Base-by-base conservation (phyloP, 2,888 invertebrate species). In the Melanotus villosus region DNA sequence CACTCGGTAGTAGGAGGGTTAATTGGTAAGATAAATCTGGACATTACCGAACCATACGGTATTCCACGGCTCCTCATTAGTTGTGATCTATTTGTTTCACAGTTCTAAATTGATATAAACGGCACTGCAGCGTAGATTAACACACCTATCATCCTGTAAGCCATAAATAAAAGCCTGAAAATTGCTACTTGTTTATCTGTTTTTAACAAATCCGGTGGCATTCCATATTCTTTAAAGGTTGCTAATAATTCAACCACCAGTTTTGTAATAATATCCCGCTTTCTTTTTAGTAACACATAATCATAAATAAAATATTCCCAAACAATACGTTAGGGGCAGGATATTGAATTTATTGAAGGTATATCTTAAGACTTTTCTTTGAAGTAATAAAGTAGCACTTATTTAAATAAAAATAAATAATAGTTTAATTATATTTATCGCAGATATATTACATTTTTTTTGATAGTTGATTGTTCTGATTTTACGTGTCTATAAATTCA, bases 41-140 rank as follows among this genome's bases (percentile, higher is more conserved):
- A 65, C 10, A 71, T 30, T 1, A 45, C 71, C 30, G 68, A 60
- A 14, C 71, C 71, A 34, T 67, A 71, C 10, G 71, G 67, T 14
- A 68, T 59, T 6, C 67, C 64, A 47, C 47, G 21, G 7, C 58
- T 38, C 47, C 60, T 56, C 59, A 67, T 71, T 0, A 52, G 59
- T 34, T 59, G 41, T 0, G 60, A 41, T 60, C 59, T 52, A 9
- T 64, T 67, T 16, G 43, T 56, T 60, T 54, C 58, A 18, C 71
- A 71, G 14, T 41, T 10, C 34, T 64, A 26, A 9, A 64, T 64
- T 23, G 64, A 56, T 0, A 66, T 26, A 14, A 58, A 63, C 2
- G 71, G 71, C 23, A 68, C 54, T 4, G 64, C n/a, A 1, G 43
- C 36, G 14, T 71, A 71, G 1, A 58, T 63, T 45, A 65, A 32